Conservation (phyloP, 1,140 invertebrate species). For the Zaprionus ornatus region DNA sequence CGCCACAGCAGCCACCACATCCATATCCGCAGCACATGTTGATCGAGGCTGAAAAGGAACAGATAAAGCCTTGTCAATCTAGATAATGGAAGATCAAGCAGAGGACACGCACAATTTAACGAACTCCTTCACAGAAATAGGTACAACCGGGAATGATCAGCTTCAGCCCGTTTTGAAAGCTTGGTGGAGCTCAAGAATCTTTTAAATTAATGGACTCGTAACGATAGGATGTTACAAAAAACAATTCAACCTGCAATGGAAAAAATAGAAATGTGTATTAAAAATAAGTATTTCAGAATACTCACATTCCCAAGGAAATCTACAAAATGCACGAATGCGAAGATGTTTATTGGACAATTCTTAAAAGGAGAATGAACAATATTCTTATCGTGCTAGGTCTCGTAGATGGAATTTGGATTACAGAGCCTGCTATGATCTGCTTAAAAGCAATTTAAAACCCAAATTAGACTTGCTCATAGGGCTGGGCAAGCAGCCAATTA, state of each 20-base stretch:
- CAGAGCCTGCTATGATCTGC: background rate
- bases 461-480: no score
- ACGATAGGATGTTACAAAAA: conserved; percentile 5
- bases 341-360: background rate
- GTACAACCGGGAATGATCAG: background rate
- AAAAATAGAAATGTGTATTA: background rate
- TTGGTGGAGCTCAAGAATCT: background rate
- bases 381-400: background rate
- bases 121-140: conserved; percentile 23
- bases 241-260: background rate
- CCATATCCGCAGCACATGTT: background rate
- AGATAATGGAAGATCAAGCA: background rate
- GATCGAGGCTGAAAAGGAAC: background rate
- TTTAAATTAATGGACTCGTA: background rate
- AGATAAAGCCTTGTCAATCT: no score
- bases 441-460: no score
- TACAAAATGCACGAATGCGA: conserved; percentile 7
- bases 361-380: background rate
- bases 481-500: no score
- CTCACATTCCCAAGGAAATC: conserved; percentile 6
- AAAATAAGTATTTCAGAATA: background rate
- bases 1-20: background rate
- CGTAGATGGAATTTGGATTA: background rate
- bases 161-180: background rate
- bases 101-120: background rate